Evolutionary conservation across 2,113 vertebrate genomes (phyloP), one percentile per base, ranked within the genome.

Genomic region (Coptodon bakossiorum): DNA sequence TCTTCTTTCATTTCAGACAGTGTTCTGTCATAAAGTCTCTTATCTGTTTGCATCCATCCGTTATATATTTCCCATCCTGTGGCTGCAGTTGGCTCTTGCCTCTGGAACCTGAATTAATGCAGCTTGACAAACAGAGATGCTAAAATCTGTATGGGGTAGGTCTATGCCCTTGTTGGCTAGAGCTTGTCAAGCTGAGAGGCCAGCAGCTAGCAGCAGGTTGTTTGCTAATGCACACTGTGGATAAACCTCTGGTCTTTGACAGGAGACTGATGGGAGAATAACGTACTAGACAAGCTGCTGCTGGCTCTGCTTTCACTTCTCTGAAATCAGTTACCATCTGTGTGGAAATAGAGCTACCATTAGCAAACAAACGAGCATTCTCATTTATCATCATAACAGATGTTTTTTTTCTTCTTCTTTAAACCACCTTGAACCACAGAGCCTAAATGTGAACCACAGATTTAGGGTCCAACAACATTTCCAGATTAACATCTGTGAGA

Each of bases 231-330:
- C n/a, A 22, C 11, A 40, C n/a, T 48, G 68, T 73, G 68, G 40
- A 73, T 73, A 73, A 73, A 73, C 40, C 63, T 40, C 36, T 68
- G 63, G 63, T 68, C 63, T 68, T 40, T 40, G 63, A 68, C 63
- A 68, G n/a, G 19, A 40, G 11, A 68, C 63, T 68, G 19, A 68
- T 68, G n/a, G 36, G 63, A 40, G 63, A 22, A 40, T 40, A 68
- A 40, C 7, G n/a, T 68, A 68, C 63, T 9, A 68, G 63, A 40
- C 63, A 68, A 68, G 63, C 63, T 68, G 36, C 63, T 68, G 36
- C 63, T 68, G 63, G 63, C 11, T 68, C n/a, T 68, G 63, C 36
- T 68, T 68, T 68, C 63, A 68, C 63, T 22, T 38, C 36, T 68
- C n/a, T 68, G 11, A 68, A 40, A 68, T 40, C 63, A 40, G 63